Conservation (phyloP, 2,888 invertebrate species). For the Carpatolechia fugitivella region DNA sequence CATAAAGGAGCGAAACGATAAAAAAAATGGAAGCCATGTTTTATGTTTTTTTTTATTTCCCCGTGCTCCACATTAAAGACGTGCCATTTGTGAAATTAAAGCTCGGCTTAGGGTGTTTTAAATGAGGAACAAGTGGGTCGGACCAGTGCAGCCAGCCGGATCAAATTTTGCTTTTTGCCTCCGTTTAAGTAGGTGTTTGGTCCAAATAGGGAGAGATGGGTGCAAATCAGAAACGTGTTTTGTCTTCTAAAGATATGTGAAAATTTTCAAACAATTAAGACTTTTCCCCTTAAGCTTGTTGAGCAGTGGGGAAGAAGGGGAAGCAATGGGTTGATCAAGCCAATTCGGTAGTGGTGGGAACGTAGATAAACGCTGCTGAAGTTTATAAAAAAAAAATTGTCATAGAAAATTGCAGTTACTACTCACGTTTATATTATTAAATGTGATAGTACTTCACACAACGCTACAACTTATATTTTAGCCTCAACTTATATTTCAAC, state of each 20-base stretch:
- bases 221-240: background rate
- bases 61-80: slow-evolving; percentile 15
- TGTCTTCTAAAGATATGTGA: no score
- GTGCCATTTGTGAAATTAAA: slow-evolving; percentile 23
- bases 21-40: background rate
- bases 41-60: background rate
- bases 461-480: background rate
- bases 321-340: no score
- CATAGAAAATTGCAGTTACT: no score
- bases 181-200: slow-evolving; percentile 10
- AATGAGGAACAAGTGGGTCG: slow-evolving; percentile 19
- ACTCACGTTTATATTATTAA: no score
- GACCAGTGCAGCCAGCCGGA: slow-evolving; percentile 8
- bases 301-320: no score
- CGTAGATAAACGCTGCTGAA: no score
- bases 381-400: no score
- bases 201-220: background rate
- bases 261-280: no score
- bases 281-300: no score
- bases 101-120: slow-evolving; percentile 16
- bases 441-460: no score
- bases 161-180: slow-evolving; percentile 13
- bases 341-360: no score
- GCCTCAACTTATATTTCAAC: background rate
- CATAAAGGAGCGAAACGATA: background rate